Percentiles rank a stretch among this genome's conserved stretches.
Evolutionary conservation across 2,888 invertebrate genomes (phyloP).

Genomic region (Pseudococcus longispinus): DNA sequence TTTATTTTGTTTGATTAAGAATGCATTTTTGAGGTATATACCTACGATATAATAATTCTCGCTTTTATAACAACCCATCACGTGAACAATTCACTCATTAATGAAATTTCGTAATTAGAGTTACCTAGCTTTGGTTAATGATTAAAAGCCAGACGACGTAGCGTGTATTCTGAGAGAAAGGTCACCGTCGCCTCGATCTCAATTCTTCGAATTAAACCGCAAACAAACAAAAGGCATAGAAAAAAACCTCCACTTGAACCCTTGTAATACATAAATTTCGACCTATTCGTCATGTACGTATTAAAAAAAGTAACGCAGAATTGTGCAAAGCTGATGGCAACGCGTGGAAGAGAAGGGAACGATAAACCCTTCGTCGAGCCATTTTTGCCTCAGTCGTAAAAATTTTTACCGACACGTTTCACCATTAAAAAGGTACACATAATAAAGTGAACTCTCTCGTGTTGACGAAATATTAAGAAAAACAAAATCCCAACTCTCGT

Average conservation of each 20-base stretch:
- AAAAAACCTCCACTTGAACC: background rate
- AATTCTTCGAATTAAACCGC: background rate
- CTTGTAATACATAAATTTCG: background rate
- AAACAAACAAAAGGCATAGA: background rate
- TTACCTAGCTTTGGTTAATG: background rate
- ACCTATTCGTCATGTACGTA: background rate
- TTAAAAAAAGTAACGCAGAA: background rate
- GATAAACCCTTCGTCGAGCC: background rate
- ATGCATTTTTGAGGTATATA: no score
- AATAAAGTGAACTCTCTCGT: conserved; percentile 1
- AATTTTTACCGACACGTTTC: background rate
- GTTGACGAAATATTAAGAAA: conserved; percentile 11
- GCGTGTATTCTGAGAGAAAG: background rate
- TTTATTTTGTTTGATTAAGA: no score
- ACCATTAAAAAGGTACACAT: conserved; percentile 11
- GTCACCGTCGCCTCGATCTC: background rate
- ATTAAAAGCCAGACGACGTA: background rate
- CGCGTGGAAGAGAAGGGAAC: background rate
- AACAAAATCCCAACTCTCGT: conserved; percentile 11
- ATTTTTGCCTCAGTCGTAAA: conserved; percentile 1
- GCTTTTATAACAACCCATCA: no score
- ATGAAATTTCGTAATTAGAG: background rate
- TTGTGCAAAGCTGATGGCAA: background rate
- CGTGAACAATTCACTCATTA: no score
- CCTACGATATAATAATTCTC: no score